Base-by-base conservation (phyloP, 2,888 invertebrate genomes). In the Pardosa pseudoannulata region DNA sequence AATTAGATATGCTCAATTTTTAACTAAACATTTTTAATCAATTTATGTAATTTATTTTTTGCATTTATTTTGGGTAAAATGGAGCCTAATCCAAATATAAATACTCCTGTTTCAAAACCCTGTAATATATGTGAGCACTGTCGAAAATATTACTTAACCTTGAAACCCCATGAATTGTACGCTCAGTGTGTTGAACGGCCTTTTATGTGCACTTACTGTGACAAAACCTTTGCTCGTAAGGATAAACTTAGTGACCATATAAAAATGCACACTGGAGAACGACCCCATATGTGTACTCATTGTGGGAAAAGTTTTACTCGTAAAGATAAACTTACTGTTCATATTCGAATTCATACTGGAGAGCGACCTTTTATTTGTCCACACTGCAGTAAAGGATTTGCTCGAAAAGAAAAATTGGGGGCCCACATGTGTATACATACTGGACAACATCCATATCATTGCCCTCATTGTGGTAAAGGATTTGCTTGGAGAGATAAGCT, bases 51-150 rank as follows among this genome's bases (percentile, higher is more conserved):
- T 36, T 70, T 75, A 64, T 41, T 64, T 16, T 56, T 79, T 62
- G 39, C 39, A 6, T 19, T n/a, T 9, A 23, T 56, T 56, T 56
- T 56, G 27, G 1, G 0, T n/a, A 27, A 62, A 65, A 36, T 32
- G 11, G 36, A 32, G 32, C 19, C 67, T n/a, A 5, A 11, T 67
- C 67, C 32, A 32, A 67, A 67, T 32, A 32, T 67, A 19, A 67
- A 67, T 67, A 16, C 29, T 13, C 65, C 65, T 65, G 32, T n/a
- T 36, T n/a, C 83, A 7, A 85, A 78, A 62, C 83, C 83, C 11
- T 85, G 83, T 36, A 85, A 85, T 68, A 85, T 85, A 11, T 85
- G 83, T 39, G 83, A 85, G 67, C 83, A 85, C 29, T 85, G 83
- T 19, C 64, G 83, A 0, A 85, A 85, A 56, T 85, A 85, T 68